phyloP scores from a whole-genome alignment of 2,113 vertebrate genomes.

The Chloropsis hardwickii region DNA sequence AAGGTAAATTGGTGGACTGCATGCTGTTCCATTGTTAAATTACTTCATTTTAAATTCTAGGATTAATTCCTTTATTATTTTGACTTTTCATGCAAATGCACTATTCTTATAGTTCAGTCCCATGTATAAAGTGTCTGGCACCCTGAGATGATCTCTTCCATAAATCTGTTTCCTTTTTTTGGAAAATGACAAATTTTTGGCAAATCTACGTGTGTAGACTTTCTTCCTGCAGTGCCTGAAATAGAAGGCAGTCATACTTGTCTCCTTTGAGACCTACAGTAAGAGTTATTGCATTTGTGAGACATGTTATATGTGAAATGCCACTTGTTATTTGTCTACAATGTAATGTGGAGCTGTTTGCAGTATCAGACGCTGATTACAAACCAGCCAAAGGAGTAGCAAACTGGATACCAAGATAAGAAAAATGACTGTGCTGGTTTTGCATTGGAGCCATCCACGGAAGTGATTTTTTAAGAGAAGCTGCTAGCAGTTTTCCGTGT shows the following conservation, averaged over 20 bases:
- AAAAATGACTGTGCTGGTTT: not conserved
- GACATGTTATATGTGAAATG: not conserved
- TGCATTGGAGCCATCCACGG: no score
- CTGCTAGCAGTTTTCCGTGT: no score
- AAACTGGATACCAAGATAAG: not conserved
- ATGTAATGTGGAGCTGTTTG: not conserved
- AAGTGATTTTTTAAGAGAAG: no score
- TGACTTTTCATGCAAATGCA: not conserved
- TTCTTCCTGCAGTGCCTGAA: not conserved
- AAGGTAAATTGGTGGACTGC: not conserved
- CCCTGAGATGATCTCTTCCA: not conserved
- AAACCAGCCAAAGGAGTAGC: not conserved
- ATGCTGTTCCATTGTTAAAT: not conserved
- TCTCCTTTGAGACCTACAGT: not conserved
- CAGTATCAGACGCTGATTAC: not conserved
- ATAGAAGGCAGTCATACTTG: not conserved
- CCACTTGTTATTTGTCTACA: not conserved
- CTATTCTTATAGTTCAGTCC: not conserved
- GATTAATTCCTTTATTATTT: not conserved
- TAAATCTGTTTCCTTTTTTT: not conserved
- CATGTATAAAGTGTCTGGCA: not conserved
- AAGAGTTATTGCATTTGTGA: not conserved
- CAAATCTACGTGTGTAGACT: not conserved
- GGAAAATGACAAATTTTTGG: not conserved
- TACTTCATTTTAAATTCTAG: not conserved